Evolutionary conservation across 2,113 vertebrate genomes (phyloP), one percentile per base, ranked within the genome.

Genomic region (Thunnus maccoyii): DNA sequence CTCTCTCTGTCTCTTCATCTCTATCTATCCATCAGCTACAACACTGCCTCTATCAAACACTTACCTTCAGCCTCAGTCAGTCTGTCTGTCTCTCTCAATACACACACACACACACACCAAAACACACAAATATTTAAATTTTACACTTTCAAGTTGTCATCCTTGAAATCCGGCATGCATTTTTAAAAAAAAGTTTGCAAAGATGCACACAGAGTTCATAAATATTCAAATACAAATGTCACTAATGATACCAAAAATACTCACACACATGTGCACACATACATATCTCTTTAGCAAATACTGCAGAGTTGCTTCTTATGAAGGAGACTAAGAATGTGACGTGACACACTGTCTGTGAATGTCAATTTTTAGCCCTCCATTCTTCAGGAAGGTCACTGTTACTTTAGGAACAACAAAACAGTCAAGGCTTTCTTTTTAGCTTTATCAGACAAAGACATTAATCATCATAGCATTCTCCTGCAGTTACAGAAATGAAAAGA

Each of bases 261-360:
- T 8, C 17, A 17, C 22, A 51, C 20, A 52, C 25, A 56, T 25
- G 8, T 14, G 5, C 25, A 74, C 6, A 54, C 27, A 74, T 1
- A 56, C 18, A 15, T 17, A 1, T 52, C 18, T 62, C 7, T 41
- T 65, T 17, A 15, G 56, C 16, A 73, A 27, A 67, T 25, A 17
- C n/a, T 10, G 2, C 12, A 2, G 14, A 63, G 22, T 16, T 20
- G 44, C 27, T 50, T 56, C 4, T 62, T 67, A 18, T 54, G 4
- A 27, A 20, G 20, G 1, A 51, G 10, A 65, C 9, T 12, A 20
- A 22, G 51, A 65, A 58, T 67, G 69, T 72, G 0, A n/a, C 58
- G 66, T 57, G 72, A 72, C 60, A 12, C n/a, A 18, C 46, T 72
- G 76, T 86, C 89, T 89, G 79, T 57, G 84, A 85, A 90, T 86